Conservation (phyloP, 2,888 invertebrate species). For the Busseola fusca region DNA sequence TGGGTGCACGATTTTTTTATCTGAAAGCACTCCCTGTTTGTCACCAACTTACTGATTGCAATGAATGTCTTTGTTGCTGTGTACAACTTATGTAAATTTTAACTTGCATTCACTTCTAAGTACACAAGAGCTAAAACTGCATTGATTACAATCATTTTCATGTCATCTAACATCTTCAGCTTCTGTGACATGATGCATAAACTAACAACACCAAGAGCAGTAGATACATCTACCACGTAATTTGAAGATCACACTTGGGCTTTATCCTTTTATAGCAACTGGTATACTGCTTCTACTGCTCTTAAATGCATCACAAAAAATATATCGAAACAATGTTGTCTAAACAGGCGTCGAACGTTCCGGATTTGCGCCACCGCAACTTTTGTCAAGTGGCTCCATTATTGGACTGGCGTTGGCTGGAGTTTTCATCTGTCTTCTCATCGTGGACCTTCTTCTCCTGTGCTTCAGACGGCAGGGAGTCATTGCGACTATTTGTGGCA, state of each 20-base stretch:
- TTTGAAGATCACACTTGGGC: constrained; percentile 47
- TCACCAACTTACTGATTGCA: constrained; percentile 79
- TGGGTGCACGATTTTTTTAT: constrained; percentile 85
- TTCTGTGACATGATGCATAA: constrained; percentile 83
- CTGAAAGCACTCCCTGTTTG: constrained; percentile 85
- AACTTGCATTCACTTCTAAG: constrained; percentile 49
- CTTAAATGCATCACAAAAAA: constrained; percentile 56
- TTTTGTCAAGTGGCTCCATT: constrained; percentile 93
- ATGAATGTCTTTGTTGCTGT: constrained; percentile 72
- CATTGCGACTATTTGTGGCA: constrained; percentile 91
- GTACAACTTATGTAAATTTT: constrained; percentile 27
- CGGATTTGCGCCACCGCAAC: constrained; percentile 85
- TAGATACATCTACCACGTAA: constrained; percentile 69
- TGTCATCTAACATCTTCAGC: constrained; percentile 84
- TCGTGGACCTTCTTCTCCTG: constrained; percentile 96
- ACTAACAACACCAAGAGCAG: constrained; percentile 83
- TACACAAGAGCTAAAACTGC: constrained; percentile 69
- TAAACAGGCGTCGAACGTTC: constrained; percentile 84
- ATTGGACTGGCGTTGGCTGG: constrained; percentile 96
- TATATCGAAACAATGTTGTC: constrained; percentile 62
- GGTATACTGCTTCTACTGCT: constrained; percentile 78
- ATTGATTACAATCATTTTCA: constrained; percentile 83
- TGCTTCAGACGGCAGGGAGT: constrained; percentile 91
- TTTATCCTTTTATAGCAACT: constrained; percentile 46
- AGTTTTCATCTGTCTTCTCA: constrained; percentile 93